Evolutionary conservation across 1,140 invertebrate genomes (phyloP), one percentile per base, ranked within the genome.

Genomic region (Pogonomyrmex barbatus): DNA sequence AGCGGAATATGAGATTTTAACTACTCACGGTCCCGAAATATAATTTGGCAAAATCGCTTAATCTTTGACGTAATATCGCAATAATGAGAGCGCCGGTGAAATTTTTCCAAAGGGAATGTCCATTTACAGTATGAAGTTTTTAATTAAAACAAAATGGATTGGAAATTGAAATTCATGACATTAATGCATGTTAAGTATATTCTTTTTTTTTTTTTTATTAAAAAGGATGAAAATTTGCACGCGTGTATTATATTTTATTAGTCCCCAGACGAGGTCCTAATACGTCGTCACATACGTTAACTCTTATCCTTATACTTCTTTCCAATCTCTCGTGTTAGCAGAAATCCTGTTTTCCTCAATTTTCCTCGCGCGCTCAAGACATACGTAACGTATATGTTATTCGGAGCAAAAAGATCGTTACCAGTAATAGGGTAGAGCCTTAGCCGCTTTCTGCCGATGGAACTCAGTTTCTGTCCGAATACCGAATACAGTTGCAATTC

Each of bases 361-460:
- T 75, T 88, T 81, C 42, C 60, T 68, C 70, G 56, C 71, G 45
- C 87, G 67, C 82, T 12, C 45, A 62, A 60, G 58, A 76, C 52
- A 73, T 83, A 83, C 76, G 65, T 56, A 86, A 85, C 75, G n/a
- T n/a, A n/a, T n/a, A n/a, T 71, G 67, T 89, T 83, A 83, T 89
- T 68, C 87, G 47, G 76, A 33, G 67, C 65, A 89, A 89, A 89
- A 89, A 89, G 88, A 87, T 89, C 87, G 71, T 89, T 89, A 89
- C 77, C 45, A 14, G 65, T 89, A 89, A 89, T 89, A 88, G 88
- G 47, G 39, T 70, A 58, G 36, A 36, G 56, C 58, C 58, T 8
- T 50, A 50, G 50, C 67, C 52, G 68, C 42, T 73, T 83, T 33
- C 63, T 65, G 70, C 42, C 65, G 24, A 4, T 42, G 42, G 62